Evolutionary conservation across 2,113 vertebrate species (phyloP), one percentile per base, ranked within the genome.

Genomic region (Micromys minutus): DNA sequence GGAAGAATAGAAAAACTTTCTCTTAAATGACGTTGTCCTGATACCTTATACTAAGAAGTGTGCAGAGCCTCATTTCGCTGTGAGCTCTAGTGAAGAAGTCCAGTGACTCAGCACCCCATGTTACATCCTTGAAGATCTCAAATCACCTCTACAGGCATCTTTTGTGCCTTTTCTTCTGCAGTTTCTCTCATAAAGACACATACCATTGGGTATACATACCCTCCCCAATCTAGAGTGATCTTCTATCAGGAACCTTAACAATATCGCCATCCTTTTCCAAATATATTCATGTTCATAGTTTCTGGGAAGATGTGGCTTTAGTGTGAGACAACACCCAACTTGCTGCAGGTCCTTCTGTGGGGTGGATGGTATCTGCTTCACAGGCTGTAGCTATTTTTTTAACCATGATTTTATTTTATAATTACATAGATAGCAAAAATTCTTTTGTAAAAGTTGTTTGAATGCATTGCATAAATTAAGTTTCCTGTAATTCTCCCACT

Each of bases 371-470:
- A 42, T 47, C 42, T 72, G 50, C 13, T 89, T 34, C 24, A 4
- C 16, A 57, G 3, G 5, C 74, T 67, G 42, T 19, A 29, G 39
- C 12, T 47, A 55, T 65, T 83, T 52, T 47, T 67, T 52, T 89
- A 69, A 5, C 47, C 34, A 45, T 80, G 24, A 74, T 72, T 77
- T 94, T 52, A 94, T 79, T 88, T 85, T 52, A 36, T 85, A 45
- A 87, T 95, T 95, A 86, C 36, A 83, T 61, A 29, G 85, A 19
- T 19, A 21, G 11, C 80, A 85, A 95, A 67, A 74, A 50, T 7
- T 39, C 59, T 21, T 79, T 63, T 84, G 2, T 52, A 47, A 59
- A 57, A 57, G 50, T 81, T 86, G 13, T 50, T 89, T 93, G 22
- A 80, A 85, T 89, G 39, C 19, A 45, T 45, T 4, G 45, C 26